phyloP scores from a whole-genome alignment of 2,113 vertebrate species.

The Nanger granti region DNA sequence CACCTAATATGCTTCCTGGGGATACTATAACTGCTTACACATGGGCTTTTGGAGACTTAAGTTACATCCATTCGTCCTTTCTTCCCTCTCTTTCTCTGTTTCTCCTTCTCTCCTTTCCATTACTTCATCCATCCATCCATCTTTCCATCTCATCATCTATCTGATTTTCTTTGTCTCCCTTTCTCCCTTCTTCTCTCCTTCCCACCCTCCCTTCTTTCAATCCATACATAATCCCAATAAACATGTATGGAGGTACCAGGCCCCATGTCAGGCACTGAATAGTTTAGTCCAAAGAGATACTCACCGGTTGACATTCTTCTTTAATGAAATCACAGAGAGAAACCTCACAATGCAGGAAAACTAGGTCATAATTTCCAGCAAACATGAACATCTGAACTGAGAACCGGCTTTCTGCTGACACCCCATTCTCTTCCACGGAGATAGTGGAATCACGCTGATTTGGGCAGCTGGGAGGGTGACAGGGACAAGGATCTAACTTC shows the following conservation, averaged over 20 bases:
- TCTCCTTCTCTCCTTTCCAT: neutral
- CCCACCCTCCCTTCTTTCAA: neutral
- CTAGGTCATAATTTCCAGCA: conserved; percentile 62
- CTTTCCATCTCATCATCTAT: neutral
- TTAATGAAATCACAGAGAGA: conserved; percentile 50
- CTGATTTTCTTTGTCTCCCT: neutral
- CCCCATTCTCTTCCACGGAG: conserved; percentile 57
- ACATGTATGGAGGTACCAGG: neutral
- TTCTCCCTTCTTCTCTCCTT: neutral
- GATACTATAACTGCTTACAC: neutral
- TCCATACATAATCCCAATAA: neutral
- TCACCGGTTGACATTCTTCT: conserved; percentile 62
- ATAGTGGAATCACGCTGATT: conserved; percentile 58
- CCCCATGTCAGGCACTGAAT: neutral
- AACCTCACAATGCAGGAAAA: conserved; percentile 69
- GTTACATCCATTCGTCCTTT: neutral
- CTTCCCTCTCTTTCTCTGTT: neutral
- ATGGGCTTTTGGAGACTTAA: neutral
- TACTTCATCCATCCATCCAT: neutral
- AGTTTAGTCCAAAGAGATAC: neutral
- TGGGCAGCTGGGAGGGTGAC: conserved; percentile 43
- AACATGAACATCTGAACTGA: conserved; percentile 71
- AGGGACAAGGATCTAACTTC: neutral
- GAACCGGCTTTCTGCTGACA: conserved; percentile 57
- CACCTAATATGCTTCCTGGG: neutral